These are phyloP conservation scores for Drosophila longiperda DNA, from an alignment of 2,888 invertebrate genomes.

Conservation along the genomic window DNA sequence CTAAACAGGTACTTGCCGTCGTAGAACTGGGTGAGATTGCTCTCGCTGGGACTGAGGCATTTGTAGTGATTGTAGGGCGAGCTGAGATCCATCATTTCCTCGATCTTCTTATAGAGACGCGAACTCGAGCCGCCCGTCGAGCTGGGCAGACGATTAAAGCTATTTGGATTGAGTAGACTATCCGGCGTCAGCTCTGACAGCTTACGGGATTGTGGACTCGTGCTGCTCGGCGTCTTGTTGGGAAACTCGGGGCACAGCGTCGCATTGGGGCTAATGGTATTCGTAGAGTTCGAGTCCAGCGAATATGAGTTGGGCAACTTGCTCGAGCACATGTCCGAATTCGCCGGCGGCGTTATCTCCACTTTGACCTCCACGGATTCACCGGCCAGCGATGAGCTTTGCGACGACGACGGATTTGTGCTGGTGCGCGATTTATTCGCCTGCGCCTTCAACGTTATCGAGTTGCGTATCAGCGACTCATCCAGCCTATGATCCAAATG, in stretches of 20 bases:
- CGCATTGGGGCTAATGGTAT: conserved; percentile 82
- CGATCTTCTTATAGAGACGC: conserved; percentile 84
- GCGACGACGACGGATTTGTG: conserved; percentile 85
- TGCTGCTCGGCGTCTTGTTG: conserved; percentile 77
- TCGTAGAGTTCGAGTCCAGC: conserved; percentile 84
- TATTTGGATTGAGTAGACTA: conserved; percentile 83
- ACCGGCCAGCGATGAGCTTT: conserved; percentile 84
- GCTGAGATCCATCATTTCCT: conserved; percentile 87
- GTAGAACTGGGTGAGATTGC: conserved; percentile 84
- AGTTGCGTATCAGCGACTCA: conserved; percentile 87
- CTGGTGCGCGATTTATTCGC: conserved; percentile 83
- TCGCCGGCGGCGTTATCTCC: conserved; percentile 85
- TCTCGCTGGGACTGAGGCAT: conserved; percentile 89
- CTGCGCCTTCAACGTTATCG: conserved; percentile 85
- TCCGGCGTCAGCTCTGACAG: conserved; percentile 84
- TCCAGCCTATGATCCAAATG: conserved; percentile 86
- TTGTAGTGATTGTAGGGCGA: conserved; percentile 91
- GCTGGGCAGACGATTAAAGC: conserved; percentile 83
- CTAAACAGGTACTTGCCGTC: conserved; percentile 84
- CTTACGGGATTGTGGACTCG: conserved; percentile 82
- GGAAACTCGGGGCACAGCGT: conserved; percentile 82
- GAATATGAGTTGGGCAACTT: conserved; percentile 84
- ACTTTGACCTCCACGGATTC: conserved; percentile 85
- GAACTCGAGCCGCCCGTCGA: conserved; percentile 84
- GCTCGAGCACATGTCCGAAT: conserved; percentile 77